Evolutionary conservation across 2,888 invertebrate genomes (phyloP).

Genomic region (Drosophila atripex): DNA sequence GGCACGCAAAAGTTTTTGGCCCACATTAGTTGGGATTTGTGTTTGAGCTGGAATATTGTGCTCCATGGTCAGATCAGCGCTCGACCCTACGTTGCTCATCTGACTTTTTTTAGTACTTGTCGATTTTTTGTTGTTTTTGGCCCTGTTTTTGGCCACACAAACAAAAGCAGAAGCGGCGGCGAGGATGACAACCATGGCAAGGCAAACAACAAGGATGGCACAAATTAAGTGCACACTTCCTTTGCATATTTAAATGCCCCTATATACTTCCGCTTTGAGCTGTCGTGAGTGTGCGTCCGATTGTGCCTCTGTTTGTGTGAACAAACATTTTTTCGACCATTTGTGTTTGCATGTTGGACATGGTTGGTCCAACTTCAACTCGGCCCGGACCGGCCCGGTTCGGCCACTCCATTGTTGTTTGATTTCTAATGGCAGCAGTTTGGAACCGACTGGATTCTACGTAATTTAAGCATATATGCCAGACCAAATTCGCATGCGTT

Average conservation of each 20-base stretch:
- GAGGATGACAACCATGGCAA: slow-evolving; percentile 48
- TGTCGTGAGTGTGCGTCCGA: slow-evolving; percentile 15
- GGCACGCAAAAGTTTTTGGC: slow-evolving; percentile 70
- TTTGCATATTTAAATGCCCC: slow-evolving; percentile 79
- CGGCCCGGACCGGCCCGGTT: slow-evolving; percentile 44
- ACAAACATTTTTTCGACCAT: slow-evolving; percentile 71
- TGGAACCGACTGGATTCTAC: slow-evolving; percentile 28
- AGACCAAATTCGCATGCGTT: slow-evolving; percentile 10
- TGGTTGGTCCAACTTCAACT: slow-evolving; percentile 55
- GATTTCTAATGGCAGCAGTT: slow-evolving; percentile 68
- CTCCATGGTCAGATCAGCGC: slow-evolving; percentile 64
- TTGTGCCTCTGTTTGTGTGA: slow-evolving; percentile 36
- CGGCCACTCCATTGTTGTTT: slow-evolving; percentile 64
- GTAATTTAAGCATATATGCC: slow-evolving; percentile 50
- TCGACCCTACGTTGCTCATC: slow-evolving; percentile 36
- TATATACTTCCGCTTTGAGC: slow-evolving; percentile 75
- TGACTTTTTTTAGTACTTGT: slow-evolving; percentile 17
- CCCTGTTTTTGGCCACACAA: slow-evolving; percentile 40
- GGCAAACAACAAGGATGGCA: slow-evolving; percentile 76
- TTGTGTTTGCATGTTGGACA: slow-evolving; percentile 76
- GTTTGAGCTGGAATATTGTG: slow-evolving; percentile 73
- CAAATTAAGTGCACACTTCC: slow-evolving; percentile 79
- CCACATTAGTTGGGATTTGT: slow-evolving; percentile 77
- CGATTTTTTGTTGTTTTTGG: slow-evolving; percentile 38
- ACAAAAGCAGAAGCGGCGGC: slow-evolving; percentile 48